A percentile compares a stretch with the other conserved stretches of the same genome.
These are phyloP conservation scores for Conistra vaccinii DNA, from an alignment of 2,888 invertebrate genomes.

Conservation along the genomic window DNA sequence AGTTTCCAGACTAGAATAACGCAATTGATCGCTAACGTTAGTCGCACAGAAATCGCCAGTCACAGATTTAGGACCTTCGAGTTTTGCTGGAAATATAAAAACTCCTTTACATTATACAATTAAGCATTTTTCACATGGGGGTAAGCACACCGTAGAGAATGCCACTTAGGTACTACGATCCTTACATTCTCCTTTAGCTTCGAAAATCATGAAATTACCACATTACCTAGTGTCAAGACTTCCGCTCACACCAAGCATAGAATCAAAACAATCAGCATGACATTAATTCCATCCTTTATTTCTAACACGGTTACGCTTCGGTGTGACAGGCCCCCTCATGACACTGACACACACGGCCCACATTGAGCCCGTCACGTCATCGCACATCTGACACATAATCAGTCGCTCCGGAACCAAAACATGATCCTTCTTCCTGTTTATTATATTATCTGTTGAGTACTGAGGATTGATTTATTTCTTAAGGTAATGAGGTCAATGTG, in stretches of 20 bases:
- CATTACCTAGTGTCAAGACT: not conserved
- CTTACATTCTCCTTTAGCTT: not conserved
- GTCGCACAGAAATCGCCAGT: not conserved
- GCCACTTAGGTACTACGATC: too few relatives aligned
- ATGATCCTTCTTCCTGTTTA: conserved; percentile 73
- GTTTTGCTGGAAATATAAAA: not conserved
- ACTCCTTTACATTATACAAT: too few relatives aligned
- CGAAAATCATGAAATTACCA: not conserved
- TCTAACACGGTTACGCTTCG: conserved; percentile 39
- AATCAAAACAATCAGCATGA: conserved; percentile 2
- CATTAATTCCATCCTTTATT: conserved; percentile 3
- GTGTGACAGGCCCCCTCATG: conserved; percentile 59
- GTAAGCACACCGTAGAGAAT: too few relatives aligned
- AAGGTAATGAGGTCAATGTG: conserved; percentile 53
- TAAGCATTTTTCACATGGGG: too few relatives aligned
- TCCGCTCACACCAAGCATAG: conserved; percentile 33
- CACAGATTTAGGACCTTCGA: not conserved
- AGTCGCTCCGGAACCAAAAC: conserved; percentile 72
- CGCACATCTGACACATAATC: conserved; percentile 75
- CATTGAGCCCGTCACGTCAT: conserved; percentile 72
- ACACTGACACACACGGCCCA: conserved; percentile 70
- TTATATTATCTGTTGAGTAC: conserved; percentile 55
- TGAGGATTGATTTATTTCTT: conserved; percentile 50
- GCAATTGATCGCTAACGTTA: not conserved
- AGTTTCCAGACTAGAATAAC: not conserved